A percentile compares a stretch with the other conserved stretches of the same genome.
Conservation (phyloP, 2,888 invertebrate species). For the Brachyptera putata region DNA sequence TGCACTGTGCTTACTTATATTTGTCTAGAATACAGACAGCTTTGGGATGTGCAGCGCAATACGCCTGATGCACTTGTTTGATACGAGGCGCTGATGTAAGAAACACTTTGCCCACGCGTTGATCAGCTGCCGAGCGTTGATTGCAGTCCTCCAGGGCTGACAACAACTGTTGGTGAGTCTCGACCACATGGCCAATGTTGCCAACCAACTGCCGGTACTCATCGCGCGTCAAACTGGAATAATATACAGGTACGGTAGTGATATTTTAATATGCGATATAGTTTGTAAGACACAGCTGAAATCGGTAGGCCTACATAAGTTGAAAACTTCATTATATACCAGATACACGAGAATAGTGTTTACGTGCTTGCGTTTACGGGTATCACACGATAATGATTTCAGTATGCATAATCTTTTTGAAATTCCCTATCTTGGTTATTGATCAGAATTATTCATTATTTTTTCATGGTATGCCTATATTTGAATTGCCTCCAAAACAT, state of each 20-base stretch:
- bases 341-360: too few species aligned
- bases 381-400: too few species aligned
- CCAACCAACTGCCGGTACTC: conserved; percentile 85
- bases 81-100: conserved; percentile 76
- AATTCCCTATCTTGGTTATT: too few species aligned
- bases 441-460: too few species aligned
- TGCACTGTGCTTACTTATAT: conserved; percentile 81
- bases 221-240: conserved; percentile 67
- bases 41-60: conserved; percentile 91
- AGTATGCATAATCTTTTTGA: too few species aligned
- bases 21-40: conserved; percentile 91
- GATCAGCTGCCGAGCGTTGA: conserved; percentile 64
- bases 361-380: too few species aligned
- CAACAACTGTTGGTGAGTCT: conserved; percentile 78
- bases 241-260: too few species aligned
- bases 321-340: too few species aligned
- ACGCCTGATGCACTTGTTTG: conserved; percentile 79
- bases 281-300: too few species aligned
- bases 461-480: too few species aligned
- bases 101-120: conserved; percentile 88
- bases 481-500: too few species aligned
- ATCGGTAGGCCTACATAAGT: too few species aligned
- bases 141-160: conserved; percentile 74
- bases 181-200: conserved; percentile 83
- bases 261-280: background rate